phyloP scores from a whole-genome alignment of 2,797 vertebrate genomes.

The Salarias fasciatus region DNA sequence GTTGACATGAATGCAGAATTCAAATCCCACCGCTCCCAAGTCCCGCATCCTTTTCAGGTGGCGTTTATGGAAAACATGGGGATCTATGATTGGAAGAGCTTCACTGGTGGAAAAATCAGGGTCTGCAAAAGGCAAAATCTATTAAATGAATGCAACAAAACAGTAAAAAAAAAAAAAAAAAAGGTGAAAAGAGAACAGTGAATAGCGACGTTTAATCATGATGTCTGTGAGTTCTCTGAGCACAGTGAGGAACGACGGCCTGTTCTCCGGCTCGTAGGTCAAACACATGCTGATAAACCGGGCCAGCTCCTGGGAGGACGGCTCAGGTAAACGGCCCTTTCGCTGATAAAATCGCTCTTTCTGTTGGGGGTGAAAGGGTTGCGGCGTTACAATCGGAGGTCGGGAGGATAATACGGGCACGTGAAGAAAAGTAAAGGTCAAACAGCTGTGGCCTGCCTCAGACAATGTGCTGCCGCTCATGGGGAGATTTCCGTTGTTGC shows the following conservation, averaged over 20 bases:
- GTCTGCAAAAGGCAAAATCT: conserved; percentile 68
- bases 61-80: conserved; percentile 90
- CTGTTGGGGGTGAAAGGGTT: conserved; percentile 68
- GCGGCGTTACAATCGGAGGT: conserved; percentile 11
- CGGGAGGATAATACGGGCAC: background rate
- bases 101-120: conserved; percentile 81
- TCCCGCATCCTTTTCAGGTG: conserved; percentile 90
- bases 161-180: background rate
- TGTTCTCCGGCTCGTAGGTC: conserved; percentile 84
- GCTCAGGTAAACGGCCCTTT: conserved; percentile 84
- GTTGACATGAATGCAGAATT: background rate
- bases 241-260: conserved; percentile 89
- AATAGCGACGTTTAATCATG: conserved; percentile 85
- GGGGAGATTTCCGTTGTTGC: conserved; percentile 90
- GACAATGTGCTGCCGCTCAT: conserved; percentile 82
- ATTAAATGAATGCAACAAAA: background rate
- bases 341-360: conserved; percentile 93
- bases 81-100: conserved; percentile 73
- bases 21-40: conserved; percentile 88
- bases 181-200: background rate
- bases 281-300: conserved; percentile 90
- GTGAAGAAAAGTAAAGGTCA: background rate
- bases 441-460: conserved; percentile 78
- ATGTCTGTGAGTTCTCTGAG: conserved; percentile 90
- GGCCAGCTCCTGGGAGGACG: conserved; percentile 87